Percentiles rank a stretch among this genome's conserved stretches.
phyloP scores from a whole-genome alignment of 2,797 vertebrate species.

The Takifugu rubripes region DNA sequence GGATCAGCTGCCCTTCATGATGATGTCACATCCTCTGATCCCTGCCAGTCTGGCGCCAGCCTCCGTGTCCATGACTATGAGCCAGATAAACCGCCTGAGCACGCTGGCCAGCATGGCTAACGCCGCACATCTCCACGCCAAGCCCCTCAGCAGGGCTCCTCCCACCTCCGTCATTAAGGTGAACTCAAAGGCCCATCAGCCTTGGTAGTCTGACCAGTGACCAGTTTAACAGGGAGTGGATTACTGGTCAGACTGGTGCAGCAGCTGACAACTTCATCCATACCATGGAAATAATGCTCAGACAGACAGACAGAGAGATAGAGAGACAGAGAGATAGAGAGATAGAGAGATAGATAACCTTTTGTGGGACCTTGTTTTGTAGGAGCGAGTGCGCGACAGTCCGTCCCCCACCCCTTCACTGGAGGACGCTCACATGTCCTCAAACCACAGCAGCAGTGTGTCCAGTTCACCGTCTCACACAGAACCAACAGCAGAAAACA shows the following conservation, averaged over 20 bases:
- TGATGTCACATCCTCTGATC: constrained; percentile 99
- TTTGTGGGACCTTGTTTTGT: neutral
- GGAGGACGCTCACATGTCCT: constrained; percentile 92
- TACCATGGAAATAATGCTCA: too few species aligned
- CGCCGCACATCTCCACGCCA: constrained; percentile 88
- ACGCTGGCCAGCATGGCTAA: constrained; percentile 96
- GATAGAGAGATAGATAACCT: neutral
- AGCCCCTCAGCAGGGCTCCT: constrained; percentile 51
- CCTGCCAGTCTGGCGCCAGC: constrained; percentile 97
- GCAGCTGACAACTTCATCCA: too few species aligned
- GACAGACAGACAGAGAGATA: too few species aligned
- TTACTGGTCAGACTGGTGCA: too few species aligned
- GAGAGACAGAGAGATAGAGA: too few species aligned
- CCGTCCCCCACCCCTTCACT: constrained; percentile 93
- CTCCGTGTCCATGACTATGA: constrained; percentile 99
- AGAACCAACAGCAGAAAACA: constrained; percentile 70
- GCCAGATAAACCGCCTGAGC: constrained; percentile 98
- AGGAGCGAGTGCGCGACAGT: constrained; percentile 93
- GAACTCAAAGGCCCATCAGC: constrained; percentile 37
- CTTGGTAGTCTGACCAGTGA: too few species aligned
- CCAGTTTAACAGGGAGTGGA: too few species aligned
- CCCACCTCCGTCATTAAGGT: constrained; percentile 97
- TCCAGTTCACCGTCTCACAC: constrained; percentile 93
- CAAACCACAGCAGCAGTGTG: constrained; percentile 94
- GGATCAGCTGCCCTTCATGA: constrained; percentile 97